Conservation (phyloP, 2,888 invertebrate species). For the Ornithoptera priamus region DNA sequence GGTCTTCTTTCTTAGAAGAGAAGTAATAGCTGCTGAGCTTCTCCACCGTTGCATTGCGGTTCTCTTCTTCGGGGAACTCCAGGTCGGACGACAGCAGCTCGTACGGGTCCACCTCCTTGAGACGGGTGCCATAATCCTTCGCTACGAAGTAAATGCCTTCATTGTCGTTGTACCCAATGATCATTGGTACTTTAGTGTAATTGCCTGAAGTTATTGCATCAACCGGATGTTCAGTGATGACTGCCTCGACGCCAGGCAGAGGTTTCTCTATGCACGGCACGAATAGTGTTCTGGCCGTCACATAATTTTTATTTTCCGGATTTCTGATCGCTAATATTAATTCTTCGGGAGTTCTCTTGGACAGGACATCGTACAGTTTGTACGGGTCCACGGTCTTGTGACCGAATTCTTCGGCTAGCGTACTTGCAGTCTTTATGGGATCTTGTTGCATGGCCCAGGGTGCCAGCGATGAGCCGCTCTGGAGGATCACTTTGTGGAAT, state of each 20-base stretch:
- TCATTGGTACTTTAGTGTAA: conserved; percentile 70
- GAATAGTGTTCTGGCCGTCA: conserved; percentile 60
- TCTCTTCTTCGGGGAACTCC: conserved; percentile 54
- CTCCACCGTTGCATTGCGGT: conserved; percentile 54
- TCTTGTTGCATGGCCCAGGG: conserved; percentile 68
- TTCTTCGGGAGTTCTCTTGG: conserved; percentile 54
- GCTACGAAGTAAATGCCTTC: conserved; percentile 69
- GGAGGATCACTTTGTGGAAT: conserved; percentile 67
- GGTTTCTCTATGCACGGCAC: conserved; percentile 65
- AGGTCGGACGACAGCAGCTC: conserved; percentile 55
- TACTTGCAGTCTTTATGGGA: conserved; percentile 58
- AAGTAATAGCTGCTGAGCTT: conserved; percentile 58
- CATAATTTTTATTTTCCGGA: conserved; percentile 57
- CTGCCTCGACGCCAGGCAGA: conserved; percentile 59
- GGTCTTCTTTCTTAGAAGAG: conserved; percentile 53
- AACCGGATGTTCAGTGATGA: conserved; percentile 58
- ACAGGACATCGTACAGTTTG: conserved; percentile 58
- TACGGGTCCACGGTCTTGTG: conserved; percentile 60
- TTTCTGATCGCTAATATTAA: conserved; percentile 55
- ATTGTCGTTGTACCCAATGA: conserved; percentile 66
- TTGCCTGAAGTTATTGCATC: conserved; percentile 59
- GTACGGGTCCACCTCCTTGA: conserved; percentile 48
- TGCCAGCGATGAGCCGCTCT: conserved; percentile 65
- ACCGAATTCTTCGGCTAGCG: conserved; percentile 60
- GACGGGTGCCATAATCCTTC: conserved; percentile 59